Evolutionary conservation across 2,888 invertebrate genomes (phyloP).

Genomic region (Argyra leucocephala): DNA sequence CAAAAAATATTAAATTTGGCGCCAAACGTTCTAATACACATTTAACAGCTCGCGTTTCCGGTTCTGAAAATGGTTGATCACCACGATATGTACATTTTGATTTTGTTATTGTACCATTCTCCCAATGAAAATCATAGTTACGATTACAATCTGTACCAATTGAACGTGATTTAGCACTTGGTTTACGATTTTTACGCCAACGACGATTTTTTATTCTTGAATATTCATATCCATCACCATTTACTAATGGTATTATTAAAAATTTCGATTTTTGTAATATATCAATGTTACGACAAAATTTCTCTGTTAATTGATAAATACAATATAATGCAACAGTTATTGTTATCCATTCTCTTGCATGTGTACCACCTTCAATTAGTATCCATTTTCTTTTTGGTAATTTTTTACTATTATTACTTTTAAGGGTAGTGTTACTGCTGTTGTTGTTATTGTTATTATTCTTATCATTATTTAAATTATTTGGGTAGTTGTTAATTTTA

Average conservation of each 20-base stretch:
- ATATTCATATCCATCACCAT: slow-evolving; percentile 65
- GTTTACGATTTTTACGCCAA: slow-evolving; percentile 53
- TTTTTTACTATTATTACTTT: not conserved
- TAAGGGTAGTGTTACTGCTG: not conserved
- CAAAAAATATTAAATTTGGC: slow-evolving; percentile 35
- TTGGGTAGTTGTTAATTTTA: too few relatives aligned
- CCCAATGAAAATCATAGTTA: slow-evolving; percentile 57
- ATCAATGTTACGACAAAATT: slow-evolving; percentile 38
- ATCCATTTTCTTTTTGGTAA: slow-evolving; percentile 29
- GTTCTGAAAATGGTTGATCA: slow-evolving; percentile 39
- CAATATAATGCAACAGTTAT: slow-evolving; percentile 52
- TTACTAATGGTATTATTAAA: slow-evolving; percentile 56
- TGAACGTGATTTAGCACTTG: slow-evolving; percentile 36
- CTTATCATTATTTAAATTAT: too few relatives aligned
- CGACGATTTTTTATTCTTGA: slow-evolving; percentile 48
- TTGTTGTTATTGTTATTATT: slow-evolving; percentile 16
- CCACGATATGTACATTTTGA: slow-evolving; percentile 38
- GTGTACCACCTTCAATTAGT: slow-evolving; percentile 44
- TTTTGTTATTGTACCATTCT: slow-evolving; percentile 28
- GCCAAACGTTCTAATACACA: slow-evolving; percentile 32
- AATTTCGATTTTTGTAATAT: slow-evolving; percentile 55
- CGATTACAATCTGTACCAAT: slow-evolving; percentile 58
- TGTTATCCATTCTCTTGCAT: slow-evolving; percentile 61
- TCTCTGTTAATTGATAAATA: slow-evolving; percentile 50
- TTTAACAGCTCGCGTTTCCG: slow-evolving; percentile 38